A percentile compares a stretch with the other conserved stretches of the same genome.
phyloP scores from a whole-genome alignment of 2,797 vertebrate genomes.

The Enteromius paludinosus region DNA sequence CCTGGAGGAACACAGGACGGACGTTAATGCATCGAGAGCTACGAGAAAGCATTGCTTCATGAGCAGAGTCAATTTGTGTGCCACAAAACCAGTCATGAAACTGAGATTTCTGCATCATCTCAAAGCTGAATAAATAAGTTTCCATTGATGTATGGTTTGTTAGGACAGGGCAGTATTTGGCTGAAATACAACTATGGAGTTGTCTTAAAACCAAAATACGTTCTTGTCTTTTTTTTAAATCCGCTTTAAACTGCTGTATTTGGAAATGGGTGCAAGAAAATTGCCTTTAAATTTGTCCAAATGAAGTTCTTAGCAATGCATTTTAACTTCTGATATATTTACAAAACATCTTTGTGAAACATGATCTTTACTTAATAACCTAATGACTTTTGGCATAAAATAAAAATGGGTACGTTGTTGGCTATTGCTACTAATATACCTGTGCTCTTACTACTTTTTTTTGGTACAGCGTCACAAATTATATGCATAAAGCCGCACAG shows the following conservation, averaged over 20 bases:
- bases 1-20: slow-evolving; percentile 70
- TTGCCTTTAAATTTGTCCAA: no score
- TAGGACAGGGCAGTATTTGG: not conserved
- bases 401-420: not conserved
- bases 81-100: not conserved
- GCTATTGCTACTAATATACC: not conserved
- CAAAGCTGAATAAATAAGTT: not conserved
- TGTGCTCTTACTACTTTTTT: not conserved
- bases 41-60: not conserved
- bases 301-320: no score
- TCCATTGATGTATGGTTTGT: not conserved
- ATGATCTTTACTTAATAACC: not conserved
- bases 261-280: not conserved
- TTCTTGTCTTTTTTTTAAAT: not conserved
- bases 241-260: not conserved
- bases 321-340: not conserved
- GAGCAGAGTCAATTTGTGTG: not conserved
- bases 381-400: not conserved
- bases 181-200: not conserved
- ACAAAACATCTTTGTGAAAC: not conserved
- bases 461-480: not conserved
- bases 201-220: not conserved
- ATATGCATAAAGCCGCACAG: not conserved
- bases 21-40: not conserved
- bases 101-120: not conserved